These are phyloP conservation scores for Ateles fusciceps DNA, from an alignment of 2,797 vertebrate genomes.

Conservation along the genomic window DNA sequence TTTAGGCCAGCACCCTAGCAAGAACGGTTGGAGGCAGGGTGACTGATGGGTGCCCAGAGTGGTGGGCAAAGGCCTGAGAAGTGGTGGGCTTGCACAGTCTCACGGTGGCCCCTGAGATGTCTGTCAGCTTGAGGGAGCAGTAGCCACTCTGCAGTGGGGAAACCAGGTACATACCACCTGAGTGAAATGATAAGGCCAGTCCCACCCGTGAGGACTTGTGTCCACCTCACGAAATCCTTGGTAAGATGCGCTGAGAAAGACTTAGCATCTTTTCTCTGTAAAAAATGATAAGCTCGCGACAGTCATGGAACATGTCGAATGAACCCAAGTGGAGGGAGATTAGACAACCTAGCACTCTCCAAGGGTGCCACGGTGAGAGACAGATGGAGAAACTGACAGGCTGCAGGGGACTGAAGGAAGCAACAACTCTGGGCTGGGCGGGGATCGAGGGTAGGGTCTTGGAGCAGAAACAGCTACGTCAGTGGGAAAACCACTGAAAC, in stretches of 20 bases:
- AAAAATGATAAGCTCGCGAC: not conserved
- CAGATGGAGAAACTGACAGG: not conserved
- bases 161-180: not conserved
- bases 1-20: not conserved
- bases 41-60: not conserved
- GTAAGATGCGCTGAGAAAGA: not conserved
- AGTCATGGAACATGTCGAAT: too few relatives aligned
- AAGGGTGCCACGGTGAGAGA: not conserved
- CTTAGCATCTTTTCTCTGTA: not conserved
- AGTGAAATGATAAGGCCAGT: not conserved
- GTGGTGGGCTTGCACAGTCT: not conserved
- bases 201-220: rapidly evolving
- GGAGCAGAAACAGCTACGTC: not conserved
- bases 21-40: not conserved
- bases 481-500: not conserved
- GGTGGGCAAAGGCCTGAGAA: not conserved
- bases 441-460: too few relatives aligned
- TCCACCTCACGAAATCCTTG: too few relatives aligned
- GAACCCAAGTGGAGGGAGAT: not conserved
- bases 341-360: not conserved
- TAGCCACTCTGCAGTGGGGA: not conserved
- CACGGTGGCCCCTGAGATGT: not conserved
- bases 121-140: not conserved
- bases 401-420: not conserved
- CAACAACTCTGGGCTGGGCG: too few relatives aligned